phyloP scores from a whole-genome alignment of 2,888 invertebrate genomes.

The Rosalia funebris region DNA sequence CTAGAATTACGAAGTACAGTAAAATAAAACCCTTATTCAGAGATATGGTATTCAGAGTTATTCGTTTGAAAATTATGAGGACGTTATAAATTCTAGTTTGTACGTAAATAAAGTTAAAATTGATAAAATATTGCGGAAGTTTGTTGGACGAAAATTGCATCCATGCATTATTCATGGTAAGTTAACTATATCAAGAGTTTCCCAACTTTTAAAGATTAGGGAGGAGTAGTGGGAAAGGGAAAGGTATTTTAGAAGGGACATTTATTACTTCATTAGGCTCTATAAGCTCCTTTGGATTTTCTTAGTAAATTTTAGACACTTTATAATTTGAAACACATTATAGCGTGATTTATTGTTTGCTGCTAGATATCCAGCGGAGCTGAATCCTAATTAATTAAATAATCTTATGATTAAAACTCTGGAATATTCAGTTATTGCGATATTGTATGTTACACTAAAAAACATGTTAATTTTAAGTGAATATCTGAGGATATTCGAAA shows the following conservation, averaged over 20 bases:
- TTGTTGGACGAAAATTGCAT: constrained; percentile 66
- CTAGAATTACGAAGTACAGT: too few species aligned
- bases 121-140: constrained; percentile 67
- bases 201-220: constrained; percentile 56
- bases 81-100: constrained; percentile 66
- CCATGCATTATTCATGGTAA: constrained; percentile 66
- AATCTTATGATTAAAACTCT: too few species aligned
- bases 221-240: constrained; percentile 33
- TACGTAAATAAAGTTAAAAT: constrained; percentile 67
- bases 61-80: constrained; percentile 61
- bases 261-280: constrained; percentile 55
- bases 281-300: constrained; percentile 43
- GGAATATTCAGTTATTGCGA: too few species aligned
- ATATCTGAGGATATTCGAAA: too few species aligned
- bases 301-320: constrained; percentile 49
- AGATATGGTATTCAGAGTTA: constrained; percentile 32
- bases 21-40: neutral
- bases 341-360: constrained; percentile 42
- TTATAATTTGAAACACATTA: constrained; percentile 43
- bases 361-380: too few species aligned
- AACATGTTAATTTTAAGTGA: too few species aligned
- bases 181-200: constrained; percentile 65
- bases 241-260: constrained; percentile 43
- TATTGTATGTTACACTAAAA: too few species aligned
- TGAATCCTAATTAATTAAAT: too few species aligned